phyloP scores from a whole-genome alignment of 2,888 invertebrate species.

The Ectobius pallidus region DNA sequence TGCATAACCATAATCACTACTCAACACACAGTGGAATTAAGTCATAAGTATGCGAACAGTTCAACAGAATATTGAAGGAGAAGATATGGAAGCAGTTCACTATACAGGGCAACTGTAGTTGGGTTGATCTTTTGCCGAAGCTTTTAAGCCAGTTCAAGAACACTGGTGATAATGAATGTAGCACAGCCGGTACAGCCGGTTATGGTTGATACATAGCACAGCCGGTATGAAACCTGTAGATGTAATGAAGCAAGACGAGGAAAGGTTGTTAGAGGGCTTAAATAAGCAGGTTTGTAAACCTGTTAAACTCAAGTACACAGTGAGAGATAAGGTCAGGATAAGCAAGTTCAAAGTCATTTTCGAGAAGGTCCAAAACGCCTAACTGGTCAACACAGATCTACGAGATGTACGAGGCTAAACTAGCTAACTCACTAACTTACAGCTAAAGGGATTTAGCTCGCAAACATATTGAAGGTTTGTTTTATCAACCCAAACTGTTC shows the following conservation, averaged over 20 bases:
- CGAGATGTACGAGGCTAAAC: neutral
- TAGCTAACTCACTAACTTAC: neutral
- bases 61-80: neutral
- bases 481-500: neutral
- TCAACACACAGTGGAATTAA: constrained; percentile 3
- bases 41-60: neutral
- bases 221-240: neutral
- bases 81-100: neutral
- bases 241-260: neutral
- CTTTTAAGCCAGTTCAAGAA: neutral
- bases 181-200: no score
- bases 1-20: neutral
- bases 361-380: neutral
- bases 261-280: neutral
- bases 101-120: neutral
- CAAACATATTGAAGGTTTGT: neutral
- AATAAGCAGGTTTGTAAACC: neutral
- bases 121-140: neutral
- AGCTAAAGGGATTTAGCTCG: neutral
- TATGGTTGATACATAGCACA: constrained; percentile 1
- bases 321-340: neutral
- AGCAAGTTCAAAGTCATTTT: neutral
- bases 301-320: neutral
- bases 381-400: neutral
- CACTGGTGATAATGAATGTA: no score